These are phyloP conservation scores for Polymixis flavicincta DNA, from an alignment of 2,888 invertebrate species.

Conservation along the genomic window DNA sequence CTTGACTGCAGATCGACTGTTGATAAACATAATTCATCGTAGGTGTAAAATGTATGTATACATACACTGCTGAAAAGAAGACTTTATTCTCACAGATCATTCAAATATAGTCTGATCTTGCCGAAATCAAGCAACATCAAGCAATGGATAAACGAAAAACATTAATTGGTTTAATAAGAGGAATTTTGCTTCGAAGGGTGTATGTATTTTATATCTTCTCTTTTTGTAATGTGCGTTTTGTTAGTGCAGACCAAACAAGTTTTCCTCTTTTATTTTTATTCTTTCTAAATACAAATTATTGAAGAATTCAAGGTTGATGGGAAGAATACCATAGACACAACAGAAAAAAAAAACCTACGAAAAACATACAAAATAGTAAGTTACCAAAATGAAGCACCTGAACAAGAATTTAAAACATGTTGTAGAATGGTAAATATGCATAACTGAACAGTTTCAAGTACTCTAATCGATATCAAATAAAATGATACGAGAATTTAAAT, in stretches of 20 bases:
- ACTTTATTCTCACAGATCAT: not conserved
- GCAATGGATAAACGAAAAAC: too few relatives aligned
- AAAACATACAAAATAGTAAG: not conserved
- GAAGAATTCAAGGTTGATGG: not conserved
- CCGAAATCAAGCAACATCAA: too few relatives aligned
- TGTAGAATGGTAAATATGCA: not conserved
- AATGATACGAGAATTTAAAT: conserved; percentile 30
- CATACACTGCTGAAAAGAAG: not conserved
- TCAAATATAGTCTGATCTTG: not conserved
- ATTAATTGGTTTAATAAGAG: too few relatives aligned
- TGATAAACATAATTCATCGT: not conserved
- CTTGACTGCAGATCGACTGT: not conserved
- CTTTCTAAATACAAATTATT: not conserved
- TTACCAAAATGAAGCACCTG: not conserved
- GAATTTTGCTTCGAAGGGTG: too few relatives aligned
- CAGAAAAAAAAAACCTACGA: not conserved
- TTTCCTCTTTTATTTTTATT: too few relatives aligned
- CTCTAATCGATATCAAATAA: conserved; percentile 29
- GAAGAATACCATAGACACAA: not conserved
- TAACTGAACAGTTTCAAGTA: not conserved
- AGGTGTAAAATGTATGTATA: not conserved
- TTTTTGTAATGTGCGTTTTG: too few relatives aligned
- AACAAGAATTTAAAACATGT: not conserved
- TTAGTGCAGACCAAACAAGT: too few relatives aligned
- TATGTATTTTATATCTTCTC: too few relatives aligned